Evolutionary conservation across 2,113 vertebrate genomes (phyloP).

Genomic region (Stigmatopora argus): DNA sequence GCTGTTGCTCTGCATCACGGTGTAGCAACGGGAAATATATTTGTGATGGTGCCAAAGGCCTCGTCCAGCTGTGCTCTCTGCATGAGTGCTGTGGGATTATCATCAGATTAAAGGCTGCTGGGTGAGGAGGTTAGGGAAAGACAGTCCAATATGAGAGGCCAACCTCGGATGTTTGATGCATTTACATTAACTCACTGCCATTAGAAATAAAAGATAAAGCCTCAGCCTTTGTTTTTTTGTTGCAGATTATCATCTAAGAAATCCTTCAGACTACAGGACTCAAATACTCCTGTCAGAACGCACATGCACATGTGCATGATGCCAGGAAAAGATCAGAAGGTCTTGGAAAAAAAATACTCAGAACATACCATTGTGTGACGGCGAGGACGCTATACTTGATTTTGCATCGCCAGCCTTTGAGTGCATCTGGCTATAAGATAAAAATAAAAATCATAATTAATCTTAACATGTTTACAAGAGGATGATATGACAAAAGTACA

Average conservation of each 20-base stretch:
- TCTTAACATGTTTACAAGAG: slow-evolving; percentile 7
- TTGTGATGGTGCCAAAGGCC: slow-evolving; percentile 42
- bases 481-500: not conserved
- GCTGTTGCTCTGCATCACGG: slow-evolving; percentile 37
- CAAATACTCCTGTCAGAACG: not conserved
- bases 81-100: slow-evolving; percentile 62
- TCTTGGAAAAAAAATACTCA: not conserved
- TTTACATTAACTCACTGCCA: slow-evolving; percentile 22
- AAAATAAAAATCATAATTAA: not conserved
- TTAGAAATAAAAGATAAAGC: not conserved
- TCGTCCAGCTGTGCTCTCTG: slow-evolving; percentile 58
- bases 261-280: not conserved
- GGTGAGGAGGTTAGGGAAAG: slow-evolving; percentile 53
- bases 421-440: slow-evolving; percentile 63
- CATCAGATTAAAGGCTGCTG: slow-evolving; percentile 59
- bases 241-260: not conserved
- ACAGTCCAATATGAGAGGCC: slow-evolving; percentile 36
- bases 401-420: slow-evolving; percentile 59
- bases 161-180: slow-evolving; percentile 18
- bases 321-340: not conserved
- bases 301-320: not conserved
- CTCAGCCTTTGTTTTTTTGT: slow-evolving; percentile 1
- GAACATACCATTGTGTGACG: slow-evolving; percentile 64
- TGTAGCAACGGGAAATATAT: slow-evolving; percentile 47
- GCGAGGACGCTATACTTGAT: slow-evolving; percentile 47